Base-by-base conservation (phyloP, 2,888 invertebrate species). In the Ellobium chinense region DNA sequence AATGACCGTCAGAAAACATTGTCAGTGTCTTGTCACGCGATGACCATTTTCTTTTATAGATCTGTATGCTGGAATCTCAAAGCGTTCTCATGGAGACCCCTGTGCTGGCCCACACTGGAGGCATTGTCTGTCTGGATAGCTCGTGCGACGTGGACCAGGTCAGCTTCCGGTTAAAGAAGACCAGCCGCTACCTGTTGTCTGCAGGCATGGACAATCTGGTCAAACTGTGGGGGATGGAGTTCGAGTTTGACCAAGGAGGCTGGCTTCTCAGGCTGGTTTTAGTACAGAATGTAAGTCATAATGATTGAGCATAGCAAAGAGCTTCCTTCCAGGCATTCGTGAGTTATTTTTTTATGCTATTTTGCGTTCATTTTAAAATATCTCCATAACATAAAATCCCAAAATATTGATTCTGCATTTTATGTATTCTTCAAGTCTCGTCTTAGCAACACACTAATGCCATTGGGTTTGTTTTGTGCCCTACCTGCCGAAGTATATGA, bases 71-170 rank as follows among this genome's bases (percentile, higher is more conserved):
- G 46, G 78, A 78, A 37, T 78, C 78, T 7, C 60, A 78, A 18
- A 31, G 39, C 18, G 54, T 78, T n/a, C 62, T 78, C 58, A 78
- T 78, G 78, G 78, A 78, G 81, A 75, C 82, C 5, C 84, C 87
- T n/a, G 62, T 87, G 1, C 87, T 88, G 77, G 88, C 88, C 7
- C 90, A 90, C 68, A 82, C 85, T 31, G 88, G 88, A 5, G 77
- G 80, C 24, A 70, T 90, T 4, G 81, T 83, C 0, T 86, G 87
- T 75, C 80, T 90, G 63, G 85, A 36, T 34, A 21, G 62, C 36
- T 78, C 78, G 1, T 56, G 39, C 46, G 84, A 84, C 46, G 54
- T 85, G 3, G 83, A 79, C 54, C 76, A 76, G 9, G 60, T 73
- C 5, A 84, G 80, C 5, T 72, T 77, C 58, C 78, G 72, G 5